phyloP scores from a whole-genome alignment of 2,888 invertebrate genomes.

The Brachyptera putata region DNA sequence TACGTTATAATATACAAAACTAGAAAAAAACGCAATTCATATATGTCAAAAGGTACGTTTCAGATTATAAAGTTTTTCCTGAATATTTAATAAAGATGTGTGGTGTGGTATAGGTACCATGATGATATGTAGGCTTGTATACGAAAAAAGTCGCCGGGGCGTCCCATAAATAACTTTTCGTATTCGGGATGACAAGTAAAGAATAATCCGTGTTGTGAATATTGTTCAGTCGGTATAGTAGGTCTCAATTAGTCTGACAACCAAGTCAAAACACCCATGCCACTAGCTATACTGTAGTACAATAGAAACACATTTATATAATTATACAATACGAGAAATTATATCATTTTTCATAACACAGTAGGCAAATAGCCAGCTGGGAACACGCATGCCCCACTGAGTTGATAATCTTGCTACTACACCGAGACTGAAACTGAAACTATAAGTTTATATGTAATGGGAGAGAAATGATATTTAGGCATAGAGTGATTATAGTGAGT shows the following conservation, averaged over 20 bases:
- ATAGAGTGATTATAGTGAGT: not conserved
- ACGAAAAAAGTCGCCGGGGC: conserved; percentile 6
- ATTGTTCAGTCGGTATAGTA: not conserved
- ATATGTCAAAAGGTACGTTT: no score
- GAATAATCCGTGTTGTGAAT: conserved; percentile 7
- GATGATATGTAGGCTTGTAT: no score
- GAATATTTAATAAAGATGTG: no score
- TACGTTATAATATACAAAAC: no score
- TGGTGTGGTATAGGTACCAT: no score
- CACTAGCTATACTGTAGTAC: conserved; percentile 1
- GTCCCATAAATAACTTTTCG: conserved; percentile 8
- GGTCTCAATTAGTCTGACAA: conserved; percentile 19
- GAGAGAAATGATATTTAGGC: not conserved
- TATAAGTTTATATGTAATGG: no score
- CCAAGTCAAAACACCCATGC: conserved; percentile 17
- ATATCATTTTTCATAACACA: conserved; percentile 8
- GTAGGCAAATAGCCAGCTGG: conserved; percentile 15
- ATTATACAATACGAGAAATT: conserved; percentile 12
- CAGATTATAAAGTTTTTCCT: no score
- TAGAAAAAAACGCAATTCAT: no score
- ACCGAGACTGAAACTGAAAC: no score
- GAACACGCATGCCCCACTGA: conserved; percentile 7
- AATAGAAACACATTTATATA: conserved; percentile 7
- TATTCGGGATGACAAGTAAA: conserved; percentile 2
- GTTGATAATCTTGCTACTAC: not conserved